These are phyloP conservation scores for Diabrotica virgifera DNA, from an alignment of 1,140 invertebrate species.

Conservation along the genomic window DNA sequence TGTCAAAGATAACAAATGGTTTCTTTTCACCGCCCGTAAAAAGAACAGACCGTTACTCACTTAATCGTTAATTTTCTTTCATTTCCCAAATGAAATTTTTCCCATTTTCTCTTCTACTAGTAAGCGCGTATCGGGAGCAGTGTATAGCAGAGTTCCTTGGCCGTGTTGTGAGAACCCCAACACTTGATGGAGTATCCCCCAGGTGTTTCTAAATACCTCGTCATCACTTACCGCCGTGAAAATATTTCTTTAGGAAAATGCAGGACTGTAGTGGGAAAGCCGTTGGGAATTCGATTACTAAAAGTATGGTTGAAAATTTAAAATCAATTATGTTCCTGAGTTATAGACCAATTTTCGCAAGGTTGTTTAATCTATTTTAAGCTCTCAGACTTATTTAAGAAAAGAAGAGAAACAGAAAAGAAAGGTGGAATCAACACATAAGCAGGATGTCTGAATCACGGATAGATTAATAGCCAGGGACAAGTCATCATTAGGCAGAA, in stretches of 20 bases:
- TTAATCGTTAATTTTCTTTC: constrained; percentile 7
- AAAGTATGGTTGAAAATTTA: too few relatives aligned
- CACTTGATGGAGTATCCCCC: constrained; percentile 13
- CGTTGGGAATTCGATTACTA: too few relatives aligned
- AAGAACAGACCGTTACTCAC: background rate
- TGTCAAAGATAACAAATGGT: constrained; percentile 10
- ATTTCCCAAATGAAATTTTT: constrained; percentile 6
- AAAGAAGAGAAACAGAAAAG: too few relatives aligned
- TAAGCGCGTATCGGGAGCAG: background rate
- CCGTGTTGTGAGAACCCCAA: constrained; percentile 7
- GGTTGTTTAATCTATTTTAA: background rate
- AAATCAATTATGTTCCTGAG: too few relatives aligned
- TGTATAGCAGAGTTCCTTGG: too few relatives aligned
- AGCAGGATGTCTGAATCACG: too few relatives aligned
- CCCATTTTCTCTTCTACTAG: background rate
- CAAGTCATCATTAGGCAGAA: too few relatives aligned
- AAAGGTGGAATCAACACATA: too few relatives aligned
- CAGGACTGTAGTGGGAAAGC: too few relatives aligned
- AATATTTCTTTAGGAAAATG: constrained; percentile 4
- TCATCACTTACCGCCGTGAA: constrained; percentile 9
- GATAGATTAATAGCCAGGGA: too few relatives aligned
- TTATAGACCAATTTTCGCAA: too few relatives aligned
- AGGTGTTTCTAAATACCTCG: constrained; percentile 15
- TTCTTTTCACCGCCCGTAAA: background rate
- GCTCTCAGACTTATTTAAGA: too few relatives aligned